Conservation (phyloP, 2,888 invertebrate species). For the Mactromeris polynyma region DNA sequence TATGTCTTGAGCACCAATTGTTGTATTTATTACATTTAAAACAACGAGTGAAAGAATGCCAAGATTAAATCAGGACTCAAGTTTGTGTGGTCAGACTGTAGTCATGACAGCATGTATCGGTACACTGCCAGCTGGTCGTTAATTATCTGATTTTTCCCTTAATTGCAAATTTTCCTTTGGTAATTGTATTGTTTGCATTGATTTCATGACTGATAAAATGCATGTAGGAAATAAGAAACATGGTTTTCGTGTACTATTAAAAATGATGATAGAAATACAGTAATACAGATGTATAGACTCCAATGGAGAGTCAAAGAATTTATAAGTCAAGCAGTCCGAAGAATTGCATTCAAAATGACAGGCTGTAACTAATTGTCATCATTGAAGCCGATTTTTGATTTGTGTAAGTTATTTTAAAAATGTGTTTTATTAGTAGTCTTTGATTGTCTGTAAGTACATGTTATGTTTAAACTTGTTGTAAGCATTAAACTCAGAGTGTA, state of each 20-base stretch:
- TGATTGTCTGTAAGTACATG: neutral
- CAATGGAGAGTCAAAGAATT: neutral
- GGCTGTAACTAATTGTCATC: no score
- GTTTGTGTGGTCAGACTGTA: no score
- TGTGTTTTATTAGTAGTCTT: no score
- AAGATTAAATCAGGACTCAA: no score
- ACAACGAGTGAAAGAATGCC: no score
- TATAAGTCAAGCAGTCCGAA: no score
- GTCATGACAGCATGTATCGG: neutral
- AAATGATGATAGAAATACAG: neutral
- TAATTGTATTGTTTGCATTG: neutral
- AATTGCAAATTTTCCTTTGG: neutral
- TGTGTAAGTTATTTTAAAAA: no score
- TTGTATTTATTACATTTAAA: no score
- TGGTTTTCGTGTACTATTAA: conserved; percentile 1
- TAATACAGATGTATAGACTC: neutral
- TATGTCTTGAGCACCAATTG: no score
- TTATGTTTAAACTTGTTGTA: neutral
- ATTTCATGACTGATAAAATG: conserved; percentile 20
- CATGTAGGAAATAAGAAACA: neutral
- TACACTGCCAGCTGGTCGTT: neutral
- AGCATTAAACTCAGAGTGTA: neutral
- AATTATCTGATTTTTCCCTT: neutral
- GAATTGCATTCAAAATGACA: no score
- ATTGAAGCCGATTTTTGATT: no score